These are phyloP conservation scores for Pica pica DNA, from an alignment of 2,113 vertebrate genomes.

Conservation along the genomic window DNA sequence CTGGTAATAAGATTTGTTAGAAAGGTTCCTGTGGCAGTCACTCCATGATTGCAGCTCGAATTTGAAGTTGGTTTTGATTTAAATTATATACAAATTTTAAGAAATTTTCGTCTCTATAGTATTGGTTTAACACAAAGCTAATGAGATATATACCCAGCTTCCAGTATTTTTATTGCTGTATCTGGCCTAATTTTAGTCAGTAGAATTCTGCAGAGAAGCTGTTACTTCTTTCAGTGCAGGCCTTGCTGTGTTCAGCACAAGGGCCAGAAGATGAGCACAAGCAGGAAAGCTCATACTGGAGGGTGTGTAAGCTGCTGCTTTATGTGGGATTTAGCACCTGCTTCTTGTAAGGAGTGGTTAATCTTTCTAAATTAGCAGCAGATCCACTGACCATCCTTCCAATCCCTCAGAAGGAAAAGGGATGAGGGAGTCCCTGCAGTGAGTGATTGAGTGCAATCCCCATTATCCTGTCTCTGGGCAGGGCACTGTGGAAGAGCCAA, in stretches of 20 bases:
- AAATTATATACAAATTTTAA: neutral
- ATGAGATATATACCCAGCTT: neutral
- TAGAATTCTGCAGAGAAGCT: neutral
- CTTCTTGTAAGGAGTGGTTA: neutral
- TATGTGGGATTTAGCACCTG: neutral
- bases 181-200: neutral
- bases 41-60: neutral
- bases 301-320: neutral
- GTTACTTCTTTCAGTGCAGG: neutral
- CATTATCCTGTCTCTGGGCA: neutral
- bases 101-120: neutral
- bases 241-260: neutral
- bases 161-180: neutral
- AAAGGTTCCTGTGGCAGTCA: neutral
- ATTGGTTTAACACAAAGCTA: neutral
- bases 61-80: neutral
- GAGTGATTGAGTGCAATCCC: neutral
- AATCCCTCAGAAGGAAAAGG: neutral
- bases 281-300: neutral
- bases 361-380: constrained; percentile 8
- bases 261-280: neutral
- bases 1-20: neutral
- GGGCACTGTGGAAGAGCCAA: neutral
- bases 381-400: neutral
- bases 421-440: neutral